phyloP scores from a whole-genome alignment of 1,140 invertebrate species.

The Hylaeus anthracinus region DNA sequence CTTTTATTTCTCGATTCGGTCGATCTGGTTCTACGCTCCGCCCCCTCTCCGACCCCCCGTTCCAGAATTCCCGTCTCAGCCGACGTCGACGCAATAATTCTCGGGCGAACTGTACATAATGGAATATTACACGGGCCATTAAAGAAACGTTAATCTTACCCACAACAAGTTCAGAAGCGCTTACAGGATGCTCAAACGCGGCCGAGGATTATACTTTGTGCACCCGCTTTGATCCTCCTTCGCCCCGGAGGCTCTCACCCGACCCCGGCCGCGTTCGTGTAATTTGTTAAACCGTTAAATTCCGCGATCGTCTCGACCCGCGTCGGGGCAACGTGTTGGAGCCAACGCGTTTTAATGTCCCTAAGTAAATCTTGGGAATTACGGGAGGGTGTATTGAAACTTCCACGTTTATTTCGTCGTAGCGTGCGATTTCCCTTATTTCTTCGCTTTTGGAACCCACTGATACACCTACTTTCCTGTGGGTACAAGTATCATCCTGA shows the following conservation, averaged over 20 bases:
- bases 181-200: slow-evolving; percentile 70
- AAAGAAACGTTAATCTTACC: slow-evolving; percentile 81
- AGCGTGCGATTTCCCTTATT: too few species aligned
- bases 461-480: too few species aligned
- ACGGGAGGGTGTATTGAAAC: not conserved
- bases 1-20: slow-evolving; percentile 37
- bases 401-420: not conserved
- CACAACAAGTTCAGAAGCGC: slow-evolving; percentile 77
- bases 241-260: slow-evolving; percentile 49
- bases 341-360: slow-evolving; percentile 20
- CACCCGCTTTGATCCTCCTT: slow-evolving; percentile 72
- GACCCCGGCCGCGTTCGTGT: slow-evolving; percentile 50
- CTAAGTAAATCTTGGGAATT: not conserved
- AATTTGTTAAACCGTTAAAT: slow-evolving; percentile 79
- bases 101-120: slow-evolving; percentile 72
- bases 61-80: not conserved
- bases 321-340: slow-evolving; percentile 30
- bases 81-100: slow-evolving; percentile 61
- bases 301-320: slow-evolving; percentile 58
- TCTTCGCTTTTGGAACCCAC: too few species aligned
- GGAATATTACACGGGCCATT: slow-evolving; percentile 81
- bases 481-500: too few species aligned
- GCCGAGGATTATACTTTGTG: slow-evolving; percentile 68
- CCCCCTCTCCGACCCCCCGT: too few species aligned
- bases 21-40: not conserved